Base-by-base conservation (phyloP, 2,113 vertebrate species). In the Coturnix japonica region DNA sequence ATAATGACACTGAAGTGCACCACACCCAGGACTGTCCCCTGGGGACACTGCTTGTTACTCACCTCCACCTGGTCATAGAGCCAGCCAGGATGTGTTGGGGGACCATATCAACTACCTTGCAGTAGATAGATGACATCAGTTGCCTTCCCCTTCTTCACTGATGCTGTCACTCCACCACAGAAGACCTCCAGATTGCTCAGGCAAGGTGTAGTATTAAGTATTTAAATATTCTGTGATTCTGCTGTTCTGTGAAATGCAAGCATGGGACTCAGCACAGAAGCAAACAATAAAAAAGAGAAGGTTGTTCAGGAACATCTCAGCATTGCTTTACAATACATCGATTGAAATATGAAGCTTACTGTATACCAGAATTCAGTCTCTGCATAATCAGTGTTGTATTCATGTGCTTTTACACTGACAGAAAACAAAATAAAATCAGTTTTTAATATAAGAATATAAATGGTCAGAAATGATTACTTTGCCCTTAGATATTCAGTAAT, bases 211-310 rank as follows among this genome's bases (percentile, higher is more conserved):
- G 37, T 37, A 37, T 37, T 37, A 37, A 37, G 37, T 37, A 37
- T 37, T 37, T 37, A 37, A 37, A 37, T 37, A 37, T 61, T 37
- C 14, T 61, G 6, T 37, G 30, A n/a, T 33, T 22, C 56, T 63
- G 23, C 17, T 13, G 21, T 59, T 33, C 12, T 13, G 22, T 33
- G 35, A 28, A 28, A 66, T 53, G 26, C 10, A 47, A 31, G 8
- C 7, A 7, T 0, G 1, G 7, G 12, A 4, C 76, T 23, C 22
- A 53, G 37, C 46, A 47, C 6, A 5, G 49, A 1, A 30, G 11
- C 4, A 73, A 44, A 64, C 2, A 31, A 1, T 44, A 7, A 31
- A 6, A 53, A 1, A 19, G 6, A 71, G n/a, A 35, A 9, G 39
- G 5, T 31, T 70, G 69, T 59, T 13, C 11, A 3, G 37, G 7